Evolutionary conservation across 2,113 vertebrate genomes (phyloP).

Genomic region (Promerops cafer): DNA sequence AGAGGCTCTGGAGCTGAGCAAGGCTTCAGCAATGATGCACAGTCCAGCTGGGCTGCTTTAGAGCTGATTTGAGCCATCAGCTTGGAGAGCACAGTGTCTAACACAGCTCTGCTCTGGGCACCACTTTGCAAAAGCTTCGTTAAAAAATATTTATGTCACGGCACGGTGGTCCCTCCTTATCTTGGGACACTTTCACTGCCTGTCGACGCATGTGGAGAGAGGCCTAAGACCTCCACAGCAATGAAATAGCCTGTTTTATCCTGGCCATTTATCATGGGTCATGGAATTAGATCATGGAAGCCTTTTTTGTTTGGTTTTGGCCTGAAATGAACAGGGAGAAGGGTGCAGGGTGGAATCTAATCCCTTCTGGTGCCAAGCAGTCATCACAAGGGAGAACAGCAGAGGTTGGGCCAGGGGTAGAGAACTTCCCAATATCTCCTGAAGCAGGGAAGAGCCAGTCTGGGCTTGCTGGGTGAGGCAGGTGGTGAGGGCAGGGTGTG

Average conservation of each 20-base stretch:
- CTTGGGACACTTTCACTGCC: neutral
- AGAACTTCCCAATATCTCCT: neutral
- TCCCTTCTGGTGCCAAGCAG: neutral
- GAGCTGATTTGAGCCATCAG: neutral
- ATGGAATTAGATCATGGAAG: neutral
- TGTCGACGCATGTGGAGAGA: neutral
- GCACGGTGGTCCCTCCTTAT: neutral
- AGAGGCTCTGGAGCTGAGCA: neutral
- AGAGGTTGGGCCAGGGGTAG: neutral
- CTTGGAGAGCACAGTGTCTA: neutral
- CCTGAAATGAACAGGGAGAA: neutral
- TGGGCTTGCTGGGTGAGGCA: neutral
- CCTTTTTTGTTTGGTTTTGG: neutral
- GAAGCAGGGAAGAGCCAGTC: neutral
- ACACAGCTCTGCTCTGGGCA: neutral
- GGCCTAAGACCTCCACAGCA: neutral
- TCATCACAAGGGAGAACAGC: neutral
- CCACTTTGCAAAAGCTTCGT: neutral
- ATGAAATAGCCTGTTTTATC: neutral
- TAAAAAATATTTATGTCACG: neutral
- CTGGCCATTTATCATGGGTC: too few species aligned
- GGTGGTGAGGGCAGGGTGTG: neutral
- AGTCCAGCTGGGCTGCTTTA: neutral
- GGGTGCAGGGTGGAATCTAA: neutral
- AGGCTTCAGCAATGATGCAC: neutral